Evolutionary conservation across 2,797 vertebrate genomes (phyloP).

Genomic region (Artibeus jamaicensis): DNA sequence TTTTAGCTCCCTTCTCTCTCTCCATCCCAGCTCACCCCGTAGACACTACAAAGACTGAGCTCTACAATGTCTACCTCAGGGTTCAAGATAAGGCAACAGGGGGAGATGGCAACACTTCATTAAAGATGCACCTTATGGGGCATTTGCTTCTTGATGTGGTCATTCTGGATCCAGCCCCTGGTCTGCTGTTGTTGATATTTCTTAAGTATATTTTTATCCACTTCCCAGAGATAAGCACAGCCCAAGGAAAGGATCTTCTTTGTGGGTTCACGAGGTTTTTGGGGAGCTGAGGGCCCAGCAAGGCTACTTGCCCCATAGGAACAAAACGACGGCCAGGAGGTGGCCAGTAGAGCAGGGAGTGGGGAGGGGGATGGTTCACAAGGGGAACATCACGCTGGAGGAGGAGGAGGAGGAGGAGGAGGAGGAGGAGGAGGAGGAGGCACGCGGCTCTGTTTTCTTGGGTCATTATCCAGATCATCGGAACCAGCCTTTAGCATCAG

Average conservation of each 20-base stretch:
- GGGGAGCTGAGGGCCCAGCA: neutral
- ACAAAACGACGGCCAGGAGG: neutral
- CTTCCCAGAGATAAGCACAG: neutral
- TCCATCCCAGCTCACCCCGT: accelerated
- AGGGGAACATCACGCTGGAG: neutral
- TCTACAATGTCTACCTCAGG: neutral
- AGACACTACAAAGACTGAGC: neutral
- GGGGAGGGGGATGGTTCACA: too few species aligned
- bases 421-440: neutral
- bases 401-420: neutral
- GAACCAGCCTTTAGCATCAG: neutral
- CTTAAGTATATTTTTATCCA: neutral
- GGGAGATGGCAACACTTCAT: neutral
- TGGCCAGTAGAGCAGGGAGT: neutral
- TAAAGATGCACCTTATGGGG: neutral
- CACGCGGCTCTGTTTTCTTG: neutral
- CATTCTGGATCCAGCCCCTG: neutral
- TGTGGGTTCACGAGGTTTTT: neutral
- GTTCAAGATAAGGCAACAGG: neutral
- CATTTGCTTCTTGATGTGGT: neutral
- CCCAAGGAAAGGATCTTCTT: neutral
- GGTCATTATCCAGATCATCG: neutral
- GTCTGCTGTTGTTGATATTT: neutral
- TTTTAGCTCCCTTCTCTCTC: neutral
- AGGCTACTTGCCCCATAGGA: accelerated